These are phyloP conservation scores for Adineta ricciae DNA, from an alignment of 2,888 invertebrate genomes.

Conservation along the genomic window DNA sequence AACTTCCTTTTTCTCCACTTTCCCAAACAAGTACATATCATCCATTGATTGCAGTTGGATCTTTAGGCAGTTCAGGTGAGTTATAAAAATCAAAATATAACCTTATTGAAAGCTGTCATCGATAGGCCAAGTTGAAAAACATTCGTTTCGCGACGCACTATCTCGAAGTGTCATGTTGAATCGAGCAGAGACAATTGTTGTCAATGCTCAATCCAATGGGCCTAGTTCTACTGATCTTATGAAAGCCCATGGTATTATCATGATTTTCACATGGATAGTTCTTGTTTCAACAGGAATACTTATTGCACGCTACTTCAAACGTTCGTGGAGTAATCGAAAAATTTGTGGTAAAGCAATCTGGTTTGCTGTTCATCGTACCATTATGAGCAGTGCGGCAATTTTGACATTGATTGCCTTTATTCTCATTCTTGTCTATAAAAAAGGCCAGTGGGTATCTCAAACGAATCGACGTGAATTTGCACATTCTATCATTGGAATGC, in stretches of 20 bases:
- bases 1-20: not conserved
- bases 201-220: not conserved
- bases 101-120: not conserved
- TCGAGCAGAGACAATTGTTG: not conserved
- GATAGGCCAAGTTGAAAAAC: not conserved
- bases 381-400: not conserved
- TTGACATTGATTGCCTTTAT: conserved; percentile 13
- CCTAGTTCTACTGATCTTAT: not conserved
- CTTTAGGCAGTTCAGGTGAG: not conserved
- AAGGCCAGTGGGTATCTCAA: not conserved
- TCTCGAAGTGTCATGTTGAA: not conserved
- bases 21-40: not conserved
- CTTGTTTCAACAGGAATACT: conserved; percentile 14
- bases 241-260: conserved; percentile 7
- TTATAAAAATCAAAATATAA: not conserved
- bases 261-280: not conserved
- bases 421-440: not conserved
- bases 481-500: not conserved
- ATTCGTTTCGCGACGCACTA: not conserved
- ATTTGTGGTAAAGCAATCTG: not conserved
- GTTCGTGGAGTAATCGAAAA: not conserved
- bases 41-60: not conserved
- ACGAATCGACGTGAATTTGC: not conserved
- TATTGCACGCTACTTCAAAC: not conserved
- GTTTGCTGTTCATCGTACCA: conserved; percentile 2